These are phyloP conservation scores for Aphis gossypii DNA, from an alignment of 1,140 invertebrate genomes.

Conservation along the genomic window DNA sequence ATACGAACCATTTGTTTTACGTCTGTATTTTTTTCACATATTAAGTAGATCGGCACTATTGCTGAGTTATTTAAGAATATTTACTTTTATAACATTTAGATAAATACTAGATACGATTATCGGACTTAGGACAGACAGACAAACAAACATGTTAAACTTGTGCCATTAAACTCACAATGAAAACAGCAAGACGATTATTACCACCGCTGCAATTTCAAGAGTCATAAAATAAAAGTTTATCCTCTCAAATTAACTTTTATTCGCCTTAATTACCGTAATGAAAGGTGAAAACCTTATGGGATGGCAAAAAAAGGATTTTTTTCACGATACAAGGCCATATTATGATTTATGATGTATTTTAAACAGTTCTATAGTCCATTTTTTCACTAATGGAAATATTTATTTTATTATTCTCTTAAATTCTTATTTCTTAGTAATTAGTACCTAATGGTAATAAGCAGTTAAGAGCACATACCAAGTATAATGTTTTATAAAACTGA, in stretches of 20 bases:
- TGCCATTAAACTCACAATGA: neutral
- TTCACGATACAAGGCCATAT: neutral
- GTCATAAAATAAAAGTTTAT: constrained; percentile 23
- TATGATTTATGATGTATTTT: neutral
- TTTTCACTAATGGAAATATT: neutral
- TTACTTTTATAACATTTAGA: neutral
- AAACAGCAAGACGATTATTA: neutral
- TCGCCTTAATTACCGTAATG: neutral
- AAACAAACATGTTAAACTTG: neutral
- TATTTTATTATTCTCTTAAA: neutral
- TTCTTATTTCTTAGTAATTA: neutral
- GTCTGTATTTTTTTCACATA: neutral
- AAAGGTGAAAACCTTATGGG: neutral
- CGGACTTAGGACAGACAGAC: neutral
- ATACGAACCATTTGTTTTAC: neutral
- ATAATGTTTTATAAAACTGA: neutral
- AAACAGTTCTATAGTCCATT: neutral
- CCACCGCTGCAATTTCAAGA: neutral
- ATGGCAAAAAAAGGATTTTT: neutral
- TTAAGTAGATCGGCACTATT: neutral
- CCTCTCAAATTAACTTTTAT: constrained; percentile 11
- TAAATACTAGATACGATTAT: neutral
- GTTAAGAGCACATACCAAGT: neutral
- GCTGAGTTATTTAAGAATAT: neutral
- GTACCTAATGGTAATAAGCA: too few species aligned